Evolutionary conservation across 1,140 invertebrate species (phyloP).

Genomic region (Drosophila funebris): DNA sequence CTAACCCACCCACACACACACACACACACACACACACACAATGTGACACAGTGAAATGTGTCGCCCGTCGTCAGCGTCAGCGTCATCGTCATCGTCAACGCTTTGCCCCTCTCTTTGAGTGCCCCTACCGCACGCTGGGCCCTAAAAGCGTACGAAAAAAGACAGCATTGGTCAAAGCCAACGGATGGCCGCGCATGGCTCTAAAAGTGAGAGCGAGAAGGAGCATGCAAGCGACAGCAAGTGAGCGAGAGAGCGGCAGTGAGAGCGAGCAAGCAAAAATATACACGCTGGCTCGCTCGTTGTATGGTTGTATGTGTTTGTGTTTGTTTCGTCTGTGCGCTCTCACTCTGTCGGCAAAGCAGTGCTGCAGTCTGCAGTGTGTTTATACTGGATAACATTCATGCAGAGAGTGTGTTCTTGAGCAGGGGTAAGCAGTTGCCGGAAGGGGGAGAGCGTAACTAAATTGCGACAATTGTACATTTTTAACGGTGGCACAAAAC

Average conservation of each 20-base stretch:
- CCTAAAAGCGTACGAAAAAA: constrained; percentile 44
- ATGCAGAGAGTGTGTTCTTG: neutral
- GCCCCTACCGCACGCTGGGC: too few species aligned
- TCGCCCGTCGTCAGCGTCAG: constrained; percentile 41
- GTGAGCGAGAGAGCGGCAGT: neutral
- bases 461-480: constrained; percentile 46
- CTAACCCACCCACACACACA: neutral
- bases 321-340: constrained; percentile 13
- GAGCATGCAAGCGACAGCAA: neutral
- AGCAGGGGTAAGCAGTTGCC: neutral
- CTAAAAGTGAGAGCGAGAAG: constrained; percentile 30
- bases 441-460: neutral
- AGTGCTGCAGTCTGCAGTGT: constrained; percentile 15
- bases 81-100: neutral
- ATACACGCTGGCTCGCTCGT: constrained; percentile 8
- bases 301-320: neutral
- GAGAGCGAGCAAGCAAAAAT: constrained; percentile 2
- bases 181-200: constrained; percentile 68
- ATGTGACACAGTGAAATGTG: constrained; percentile 73
- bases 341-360: constrained; percentile 41
- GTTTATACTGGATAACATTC: neutral
- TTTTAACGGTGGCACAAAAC: neutral
- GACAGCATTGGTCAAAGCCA: constrained; percentile 71
- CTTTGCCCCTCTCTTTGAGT: neutral
- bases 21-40: neutral